Percentiles rank a stretch among this genome's conserved stretches.
Conservation (phyloP, 2,888 invertebrate genomes). For the Epirrhoe alternata region DNA sequence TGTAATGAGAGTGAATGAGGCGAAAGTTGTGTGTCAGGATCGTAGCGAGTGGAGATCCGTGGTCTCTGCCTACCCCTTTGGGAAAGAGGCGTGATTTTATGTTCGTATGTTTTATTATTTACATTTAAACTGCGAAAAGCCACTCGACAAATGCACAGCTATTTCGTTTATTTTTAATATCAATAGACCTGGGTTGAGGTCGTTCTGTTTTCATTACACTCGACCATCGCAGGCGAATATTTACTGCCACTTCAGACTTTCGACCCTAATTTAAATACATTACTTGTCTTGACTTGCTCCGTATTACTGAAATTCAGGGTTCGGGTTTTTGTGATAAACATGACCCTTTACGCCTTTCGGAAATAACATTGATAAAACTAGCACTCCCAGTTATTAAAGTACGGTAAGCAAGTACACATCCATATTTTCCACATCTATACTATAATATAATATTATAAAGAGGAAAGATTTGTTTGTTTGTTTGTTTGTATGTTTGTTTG, state of each 20-base stretch:
- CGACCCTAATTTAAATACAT: conserved; percentile 48
- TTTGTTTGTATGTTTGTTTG: no score
- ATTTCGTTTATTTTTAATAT: conserved; percentile 2
- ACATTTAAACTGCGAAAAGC: background rate
- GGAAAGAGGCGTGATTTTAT: no score
- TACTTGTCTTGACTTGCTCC: conserved; percentile 35
- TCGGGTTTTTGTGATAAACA: conserved; percentile 2
- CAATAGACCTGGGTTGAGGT: background rate
- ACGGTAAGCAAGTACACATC: no score
- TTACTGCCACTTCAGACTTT: conserved; percentile 15
- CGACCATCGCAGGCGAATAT: conserved; percentile 32
- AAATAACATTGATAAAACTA: background rate
- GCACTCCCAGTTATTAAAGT: background rate
- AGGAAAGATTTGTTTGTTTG: no score
- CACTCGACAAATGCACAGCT: background rate
- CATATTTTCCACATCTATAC: no score
- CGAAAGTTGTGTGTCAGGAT: no score
- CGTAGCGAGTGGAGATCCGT: no score
- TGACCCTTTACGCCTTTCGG: background rate
- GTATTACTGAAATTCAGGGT: background rate
- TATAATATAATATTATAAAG: no score
- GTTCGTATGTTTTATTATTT: no score
- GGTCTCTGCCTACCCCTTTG: no score
- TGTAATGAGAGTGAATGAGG: no score
- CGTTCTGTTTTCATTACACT: conserved; percentile 12